phyloP scores from a whole-genome alignment of 2,888 invertebrate genomes.

The Gastrophysa polygoni region DNA sequence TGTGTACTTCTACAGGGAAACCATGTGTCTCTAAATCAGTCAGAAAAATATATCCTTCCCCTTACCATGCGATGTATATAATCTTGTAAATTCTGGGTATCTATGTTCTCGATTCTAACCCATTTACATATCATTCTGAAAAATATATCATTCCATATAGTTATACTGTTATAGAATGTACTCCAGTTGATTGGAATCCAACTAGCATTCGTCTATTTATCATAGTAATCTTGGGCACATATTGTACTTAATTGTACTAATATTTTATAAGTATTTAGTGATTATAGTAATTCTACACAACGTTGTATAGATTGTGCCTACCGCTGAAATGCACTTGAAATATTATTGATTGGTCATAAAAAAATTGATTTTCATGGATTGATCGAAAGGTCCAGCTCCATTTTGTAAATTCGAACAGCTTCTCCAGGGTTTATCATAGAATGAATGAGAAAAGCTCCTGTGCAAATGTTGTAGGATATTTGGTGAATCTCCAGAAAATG shows the following conservation, averaged over 20 bases:
- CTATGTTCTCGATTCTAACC: background rate
- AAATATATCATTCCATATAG: background rate
- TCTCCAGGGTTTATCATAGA: too few species aligned
- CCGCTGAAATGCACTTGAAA: background rate
- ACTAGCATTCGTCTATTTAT: background rate
- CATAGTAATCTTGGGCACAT: slow-evolving; percentile 24
- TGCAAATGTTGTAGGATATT: too few species aligned
- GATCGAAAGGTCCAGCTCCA: too few species aligned
- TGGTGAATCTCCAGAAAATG: too few species aligned
- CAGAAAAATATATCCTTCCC: background rate
- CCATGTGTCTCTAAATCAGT: too few species aligned
- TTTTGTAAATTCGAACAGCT: too few species aligned
- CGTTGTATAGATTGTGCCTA: slow-evolving; percentile 35
- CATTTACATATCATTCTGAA: background rate
- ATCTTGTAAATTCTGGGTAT: background rate
- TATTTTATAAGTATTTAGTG: slow-evolving; percentile 26
- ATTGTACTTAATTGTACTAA: slow-evolving; percentile 20
- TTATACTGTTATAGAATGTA: too few species aligned
- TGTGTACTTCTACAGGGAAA: too few species aligned
- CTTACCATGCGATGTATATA: background rate
- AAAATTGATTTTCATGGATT: too few species aligned
- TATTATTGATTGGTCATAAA: background rate
- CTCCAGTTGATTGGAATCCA: too few species aligned
- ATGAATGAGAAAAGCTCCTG: too few species aligned
- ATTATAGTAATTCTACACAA: slow-evolving; percentile 33